phyloP scores from a whole-genome alignment of 2,888 invertebrate genomes.

The Heteropelma amictum region DNA sequence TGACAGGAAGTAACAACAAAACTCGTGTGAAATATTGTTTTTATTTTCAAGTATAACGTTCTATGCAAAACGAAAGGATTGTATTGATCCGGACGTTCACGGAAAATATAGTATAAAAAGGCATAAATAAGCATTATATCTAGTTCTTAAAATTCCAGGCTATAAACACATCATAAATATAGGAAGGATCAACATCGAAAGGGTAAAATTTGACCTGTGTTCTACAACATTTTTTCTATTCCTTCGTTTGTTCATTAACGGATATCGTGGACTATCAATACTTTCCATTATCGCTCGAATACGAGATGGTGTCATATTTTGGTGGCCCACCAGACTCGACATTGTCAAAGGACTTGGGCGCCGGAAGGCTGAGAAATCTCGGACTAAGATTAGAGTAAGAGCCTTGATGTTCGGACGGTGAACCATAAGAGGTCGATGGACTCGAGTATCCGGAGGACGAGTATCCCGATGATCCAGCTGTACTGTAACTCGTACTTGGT shows the following conservation, averaged over 20 bases:
- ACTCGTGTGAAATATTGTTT: constrained; percentile 2
- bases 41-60: constrained; percentile 62
- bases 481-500: constrained; percentile 44
- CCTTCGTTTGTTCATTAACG: neutral
- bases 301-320: constrained; percentile 75
- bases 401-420: constrained; percentile 65
- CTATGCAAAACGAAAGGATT: constrained; percentile 59
- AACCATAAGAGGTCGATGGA: constrained; percentile 63
- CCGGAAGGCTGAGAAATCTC: constrained; percentile 65
- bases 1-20: too few relatives aligned
- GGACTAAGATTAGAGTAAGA: constrained; percentile 69
- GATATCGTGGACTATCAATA: constrained; percentile 54
- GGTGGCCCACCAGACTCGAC: constrained; percentile 53
- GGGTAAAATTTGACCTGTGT: too few relatives aligned
- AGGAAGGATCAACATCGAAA: neutral
- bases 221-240: too few relatives aligned
- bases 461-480: constrained; percentile 36
- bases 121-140: constrained; percentile 64
- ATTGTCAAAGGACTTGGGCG: constrained; percentile 61
- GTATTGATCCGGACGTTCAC: constrained; percentile 31
- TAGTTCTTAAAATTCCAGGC: constrained; percentile 24
- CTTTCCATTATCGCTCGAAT: constrained; percentile 71
- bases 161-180: constrained; percentile 44
- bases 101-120: constrained; percentile 41
- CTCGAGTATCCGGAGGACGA: constrained; percentile 61